phyloP scores from a whole-genome alignment of 2,113 vertebrate genomes.

The Rhinoderma darwinii region DNA sequence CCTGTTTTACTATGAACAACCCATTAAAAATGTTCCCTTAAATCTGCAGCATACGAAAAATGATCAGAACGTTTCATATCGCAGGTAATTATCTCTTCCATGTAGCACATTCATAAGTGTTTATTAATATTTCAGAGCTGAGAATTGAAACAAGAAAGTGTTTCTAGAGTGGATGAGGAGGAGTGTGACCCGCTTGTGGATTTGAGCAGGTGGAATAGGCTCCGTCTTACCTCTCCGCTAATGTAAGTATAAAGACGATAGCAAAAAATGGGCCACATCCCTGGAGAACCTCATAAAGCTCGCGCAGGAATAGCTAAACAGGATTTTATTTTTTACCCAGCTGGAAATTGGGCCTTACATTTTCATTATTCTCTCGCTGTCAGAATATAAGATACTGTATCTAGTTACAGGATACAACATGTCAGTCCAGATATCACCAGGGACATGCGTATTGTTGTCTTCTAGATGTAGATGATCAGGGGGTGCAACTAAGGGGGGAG shows the following conservation, averaged over 20 bases:
- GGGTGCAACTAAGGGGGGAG: too few species aligned
- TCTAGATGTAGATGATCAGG: neutral
- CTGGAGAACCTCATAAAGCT: constrained; percentile 32
- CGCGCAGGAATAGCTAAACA: constrained; percentile 44
- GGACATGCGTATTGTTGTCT: neutral
- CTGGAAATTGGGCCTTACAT: constrained; percentile 14
- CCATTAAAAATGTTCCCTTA: neutral
- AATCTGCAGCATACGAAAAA: neutral
- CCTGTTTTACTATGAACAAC: neutral
- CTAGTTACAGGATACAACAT: neutral
- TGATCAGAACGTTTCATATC: neutral
- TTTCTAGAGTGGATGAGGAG: neutral
- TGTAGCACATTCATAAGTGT: constrained; percentile 28
- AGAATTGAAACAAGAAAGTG: constrained; percentile 17
- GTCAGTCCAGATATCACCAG: neutral
- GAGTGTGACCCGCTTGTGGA: neutral
- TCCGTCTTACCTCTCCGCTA: constrained; percentile 7
- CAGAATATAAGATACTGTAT: constrained; percentile 20
- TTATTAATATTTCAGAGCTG: constrained; percentile 51
- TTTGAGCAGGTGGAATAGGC: constrained; percentile 27
- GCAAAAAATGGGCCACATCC: constrained; percentile 51
- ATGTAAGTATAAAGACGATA: constrained; percentile 49
- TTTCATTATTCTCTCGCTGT: constrained; percentile 20
- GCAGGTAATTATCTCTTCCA: constrained; percentile 26
- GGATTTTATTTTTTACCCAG: constrained; percentile 19